Conservation (phyloP, 2,888 invertebrate genomes). For the Pelosia muscerda region DNA sequence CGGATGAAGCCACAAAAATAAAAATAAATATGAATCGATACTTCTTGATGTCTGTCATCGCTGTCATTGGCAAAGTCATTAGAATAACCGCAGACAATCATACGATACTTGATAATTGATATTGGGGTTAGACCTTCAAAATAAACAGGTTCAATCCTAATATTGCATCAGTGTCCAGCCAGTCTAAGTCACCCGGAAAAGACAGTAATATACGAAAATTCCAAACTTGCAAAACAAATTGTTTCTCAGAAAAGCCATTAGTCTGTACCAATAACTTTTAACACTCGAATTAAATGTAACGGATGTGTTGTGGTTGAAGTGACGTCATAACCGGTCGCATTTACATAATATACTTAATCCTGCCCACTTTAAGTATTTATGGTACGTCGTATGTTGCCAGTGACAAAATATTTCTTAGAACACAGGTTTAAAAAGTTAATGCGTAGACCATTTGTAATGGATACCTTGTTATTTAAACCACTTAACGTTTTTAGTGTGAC, state of each 20-base stretch:
- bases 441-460: neutral
- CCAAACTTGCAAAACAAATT: constrained; percentile 24
- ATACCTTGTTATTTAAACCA: too few relatives aligned
- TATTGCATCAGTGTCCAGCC: neutral
- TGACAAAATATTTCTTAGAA: constrained; percentile 18
- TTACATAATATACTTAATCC: constrained; percentile 18
- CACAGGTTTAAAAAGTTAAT: constrained; percentile 1
- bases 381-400: constrained; percentile 28
- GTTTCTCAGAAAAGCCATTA: constrained; percentile 37
- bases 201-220: constrained; percentile 17
- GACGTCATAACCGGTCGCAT: constrained; percentile 32
- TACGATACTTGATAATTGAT: neutral
- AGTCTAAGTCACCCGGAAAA: constrained; percentile 14
- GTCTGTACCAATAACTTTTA: constrained; percentile 35
- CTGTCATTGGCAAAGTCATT: neutral
- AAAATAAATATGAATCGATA: too few relatives aligned
- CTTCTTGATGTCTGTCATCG: neutral
- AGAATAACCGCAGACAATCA: neutral
- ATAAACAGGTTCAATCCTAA: neutral
- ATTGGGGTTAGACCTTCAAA: neutral
- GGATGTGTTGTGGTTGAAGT: constrained; percentile 40
- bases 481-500: neutral
- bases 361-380: constrained; percentile 12
- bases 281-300: constrained; percentile 25
- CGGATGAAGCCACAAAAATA: too few relatives aligned